A percentile compares a stretch with the other conserved stretches of the same genome.
These are phyloP conservation scores for Seira musarum DNA, from an alignment of 2,888 invertebrate species.

Conservation along the genomic window DNA sequence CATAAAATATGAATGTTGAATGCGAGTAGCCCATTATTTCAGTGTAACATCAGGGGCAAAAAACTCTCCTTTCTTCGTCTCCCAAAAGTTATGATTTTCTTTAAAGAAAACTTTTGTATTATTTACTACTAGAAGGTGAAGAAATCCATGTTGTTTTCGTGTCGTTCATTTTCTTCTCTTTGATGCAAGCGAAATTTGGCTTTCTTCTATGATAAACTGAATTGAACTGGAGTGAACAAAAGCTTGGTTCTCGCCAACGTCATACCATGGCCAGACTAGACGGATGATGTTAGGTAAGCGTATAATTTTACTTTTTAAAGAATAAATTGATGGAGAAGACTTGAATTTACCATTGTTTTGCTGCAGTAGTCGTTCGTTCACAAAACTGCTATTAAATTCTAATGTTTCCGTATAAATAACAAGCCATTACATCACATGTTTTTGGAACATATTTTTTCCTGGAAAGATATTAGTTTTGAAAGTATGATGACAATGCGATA, in stretches of 20 bases:
- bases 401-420: slow-evolving; percentile 23
- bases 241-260: no score
- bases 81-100: background rate
- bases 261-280: no score
- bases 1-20: slow-evolving; percentile 59
- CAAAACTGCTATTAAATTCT: slow-evolving; percentile 2
- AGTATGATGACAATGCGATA: slow-evolving; percentile 45
- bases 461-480: slow-evolving; percentile 43
- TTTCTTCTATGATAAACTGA: no score
- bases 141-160: slow-evolving; percentile 4
- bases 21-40: slow-evolving; percentile 58
- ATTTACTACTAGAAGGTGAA: slow-evolving; percentile 10
- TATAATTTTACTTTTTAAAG: slow-evolving; percentile 15
- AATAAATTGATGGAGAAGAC: slow-evolving; percentile 17
- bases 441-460: slow-evolving; percentile 29
- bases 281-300: no score
- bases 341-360: background rate
- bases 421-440: slow-evolving; percentile 48
- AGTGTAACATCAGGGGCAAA: slow-evolving; percentile 48
- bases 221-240: no score
- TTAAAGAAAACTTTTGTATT: slow-evolving; percentile 2
- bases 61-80: slow-evolving; percentile 1
- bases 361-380: background rate
- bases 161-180: background rate
- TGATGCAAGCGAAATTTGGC: background rate